Percentiles rank a stretch among this genome's conserved stretches.
Evolutionary conservation across 2,113 vertebrate genomes (phyloP).

Genomic region (Tragelaphus strepsiceros): DNA sequence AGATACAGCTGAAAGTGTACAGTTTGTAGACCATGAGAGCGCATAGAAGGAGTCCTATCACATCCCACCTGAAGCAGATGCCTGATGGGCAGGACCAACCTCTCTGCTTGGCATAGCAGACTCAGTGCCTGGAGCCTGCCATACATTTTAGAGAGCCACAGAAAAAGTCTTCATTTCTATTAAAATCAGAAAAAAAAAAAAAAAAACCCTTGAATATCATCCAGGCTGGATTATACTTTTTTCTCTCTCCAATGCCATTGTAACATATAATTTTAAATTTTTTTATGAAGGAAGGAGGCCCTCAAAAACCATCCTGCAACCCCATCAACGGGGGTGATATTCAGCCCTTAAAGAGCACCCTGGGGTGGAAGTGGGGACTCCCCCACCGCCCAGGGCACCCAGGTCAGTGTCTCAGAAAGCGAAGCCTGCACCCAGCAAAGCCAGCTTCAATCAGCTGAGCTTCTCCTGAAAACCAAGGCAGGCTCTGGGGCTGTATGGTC

Average conservation of each 20-base stretch:
- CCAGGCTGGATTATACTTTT: not conserved
- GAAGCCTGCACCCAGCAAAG: too few relatives aligned
- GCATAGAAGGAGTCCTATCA: not conserved
- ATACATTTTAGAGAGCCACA: not conserved
- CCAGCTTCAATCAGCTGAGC: not conserved
- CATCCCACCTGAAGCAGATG: accelerated
- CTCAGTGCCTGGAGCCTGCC: not conserved
- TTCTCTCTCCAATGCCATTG: not conserved
- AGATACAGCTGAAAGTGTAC: not conserved
- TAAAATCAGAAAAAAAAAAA: not conserved
- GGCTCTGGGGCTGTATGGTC: not conserved
- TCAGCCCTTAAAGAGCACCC: not conserved
- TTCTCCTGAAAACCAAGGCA: not conserved
- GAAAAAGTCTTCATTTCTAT: not conserved
- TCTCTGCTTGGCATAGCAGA: not conserved
- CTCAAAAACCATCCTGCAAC: not conserved
- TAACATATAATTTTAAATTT: not conserved
- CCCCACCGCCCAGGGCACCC: not conserved
- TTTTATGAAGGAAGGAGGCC: not conserved
- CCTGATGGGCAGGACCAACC: not conserved
- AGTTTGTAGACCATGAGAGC: accelerated
- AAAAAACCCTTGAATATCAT: not conserved
- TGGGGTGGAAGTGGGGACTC: not conserved
- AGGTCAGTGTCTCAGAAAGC: not conserved
- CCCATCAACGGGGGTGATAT: accelerated